Percentiles rank a stretch among this genome's conserved stretches.
phyloP scores from a whole-genome alignment of 2,888 invertebrate genomes.

The Brachyptera risi region DNA sequence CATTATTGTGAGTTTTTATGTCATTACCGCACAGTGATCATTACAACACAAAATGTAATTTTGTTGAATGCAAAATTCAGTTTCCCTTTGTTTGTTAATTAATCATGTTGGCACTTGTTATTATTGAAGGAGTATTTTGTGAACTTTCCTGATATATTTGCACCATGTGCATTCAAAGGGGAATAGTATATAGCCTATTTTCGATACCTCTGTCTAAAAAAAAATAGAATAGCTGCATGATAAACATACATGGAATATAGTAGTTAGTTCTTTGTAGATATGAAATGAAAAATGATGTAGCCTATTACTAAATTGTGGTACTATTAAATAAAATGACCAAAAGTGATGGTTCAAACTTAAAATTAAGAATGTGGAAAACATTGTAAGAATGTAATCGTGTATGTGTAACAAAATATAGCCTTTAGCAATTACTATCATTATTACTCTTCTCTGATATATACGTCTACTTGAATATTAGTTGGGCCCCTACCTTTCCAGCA shows the following conservation, averaged over 20 bases:
- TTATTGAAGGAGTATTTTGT: background rate
- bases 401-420: too few relatives aligned
- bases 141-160: conserved; percentile 22
- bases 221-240: conserved; percentile 4
- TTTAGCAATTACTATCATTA: too few relatives aligned
- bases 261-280: too few relatives aligned
- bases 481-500: too few relatives aligned
- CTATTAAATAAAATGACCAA: conserved; percentile 5
- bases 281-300: too few relatives aligned
- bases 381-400: too few relatives aligned
- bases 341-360: conserved; percentile 11
- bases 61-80: background rate
- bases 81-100: background rate
- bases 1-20: conserved; percentile 9
- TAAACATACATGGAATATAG: background rate
- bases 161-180: conserved; percentile 27
- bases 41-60: too few relatives aligned
- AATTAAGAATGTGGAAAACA: background rate
- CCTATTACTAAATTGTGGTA: conserved; percentile 11
- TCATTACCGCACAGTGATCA: too few relatives aligned
- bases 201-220: conserved; percentile 25
- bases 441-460: too few relatives aligned
- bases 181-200: conserved; percentile 22
- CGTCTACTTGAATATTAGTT: too few relatives aligned
- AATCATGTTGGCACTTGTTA: background rate